phyloP scores from a whole-genome alignment of 53 echinoderm and acorn worm species.

The Echinarachnius parma region DNA sequence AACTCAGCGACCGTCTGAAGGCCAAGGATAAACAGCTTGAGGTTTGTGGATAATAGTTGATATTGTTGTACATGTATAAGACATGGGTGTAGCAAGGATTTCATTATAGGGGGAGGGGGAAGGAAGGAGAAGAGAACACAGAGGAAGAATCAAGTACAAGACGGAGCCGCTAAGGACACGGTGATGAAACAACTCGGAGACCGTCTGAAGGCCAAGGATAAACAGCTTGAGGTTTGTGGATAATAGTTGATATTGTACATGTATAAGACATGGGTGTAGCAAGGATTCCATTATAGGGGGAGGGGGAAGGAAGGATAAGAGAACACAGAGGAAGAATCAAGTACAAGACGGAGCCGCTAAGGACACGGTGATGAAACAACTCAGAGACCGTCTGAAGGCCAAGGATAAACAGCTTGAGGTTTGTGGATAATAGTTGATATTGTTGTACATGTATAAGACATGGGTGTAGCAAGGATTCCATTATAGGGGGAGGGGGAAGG shows the following conservation, averaged over 20 bases:
- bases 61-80: not conserved
- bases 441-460: not conserved
- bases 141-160: constrained; percentile 3
- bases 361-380: constrained; percentile 64
- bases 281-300: not conserved
- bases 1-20: constrained; percentile 64
- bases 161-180: constrained; percentile 55
- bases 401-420: constrained; percentile 83
- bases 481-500: too few species aligned
- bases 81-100: too few species aligned
- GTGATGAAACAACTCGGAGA: constrained; percentile 67
- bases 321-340: not conserved
- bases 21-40: constrained; percentile 81
- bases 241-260: not conserved
- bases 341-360: constrained; percentile 45
- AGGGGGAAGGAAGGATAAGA: not conserved
- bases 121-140: too few species aligned
- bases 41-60: constrained; percentile 21
- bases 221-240: constrained; percentile 62
- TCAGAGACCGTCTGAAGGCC: constrained; percentile 64
- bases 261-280: not conserved
- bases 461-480: too few species aligned
- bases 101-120: too few species aligned
- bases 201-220: constrained; percentile 72
- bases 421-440: too few species aligned